These are phyloP conservation scores for Sminthurides aquaticus DNA, from an alignment of 2,888 invertebrate species.

Conservation along the genomic window DNA sequence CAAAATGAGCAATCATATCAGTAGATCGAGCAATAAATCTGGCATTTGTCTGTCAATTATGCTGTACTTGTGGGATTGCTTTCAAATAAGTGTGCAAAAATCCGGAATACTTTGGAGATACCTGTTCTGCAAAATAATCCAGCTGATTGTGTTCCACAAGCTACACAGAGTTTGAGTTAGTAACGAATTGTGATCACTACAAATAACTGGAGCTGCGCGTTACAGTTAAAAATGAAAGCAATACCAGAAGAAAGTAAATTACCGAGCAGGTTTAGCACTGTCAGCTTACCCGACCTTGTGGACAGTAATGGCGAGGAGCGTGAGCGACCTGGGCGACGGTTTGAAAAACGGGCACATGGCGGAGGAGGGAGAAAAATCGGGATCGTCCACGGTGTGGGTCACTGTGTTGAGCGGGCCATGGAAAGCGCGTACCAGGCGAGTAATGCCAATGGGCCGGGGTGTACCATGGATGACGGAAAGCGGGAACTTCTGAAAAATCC, in stretches of 20 bases:
- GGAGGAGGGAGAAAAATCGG: neutral
- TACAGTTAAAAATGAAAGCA: neutral
- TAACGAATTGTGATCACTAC: too few relatives aligned
- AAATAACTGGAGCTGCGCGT: neutral
- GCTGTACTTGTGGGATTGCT: too few relatives aligned
- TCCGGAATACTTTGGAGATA: too few relatives aligned
- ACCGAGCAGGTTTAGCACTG: neutral
- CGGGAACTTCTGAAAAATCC: neutral
- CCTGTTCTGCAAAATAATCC: too few relatives aligned
- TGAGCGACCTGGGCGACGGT: neutral
- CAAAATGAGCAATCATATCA: too few relatives aligned
- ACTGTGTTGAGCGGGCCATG: too few relatives aligned
- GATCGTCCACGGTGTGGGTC: neutral
- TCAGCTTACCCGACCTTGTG: neutral
- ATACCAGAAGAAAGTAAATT: neutral
- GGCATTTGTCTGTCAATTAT: too few relatives aligned
- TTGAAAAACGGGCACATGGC: neutral
- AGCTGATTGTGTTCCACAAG: too few relatives aligned
- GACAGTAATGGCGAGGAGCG: neutral
- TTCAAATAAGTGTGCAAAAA: too few relatives aligned
- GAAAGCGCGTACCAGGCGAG: neutral
- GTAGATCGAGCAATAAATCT: too few relatives aligned
- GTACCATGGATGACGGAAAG: neutral
- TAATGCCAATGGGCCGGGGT: neutral
- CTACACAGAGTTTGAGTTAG: too few relatives aligned